Evolutionary conservation across 2,113 vertebrate species (phyloP), one percentile per base, ranked within the genome.

Genomic region (Piliocolobus tephrosceles): DNA sequence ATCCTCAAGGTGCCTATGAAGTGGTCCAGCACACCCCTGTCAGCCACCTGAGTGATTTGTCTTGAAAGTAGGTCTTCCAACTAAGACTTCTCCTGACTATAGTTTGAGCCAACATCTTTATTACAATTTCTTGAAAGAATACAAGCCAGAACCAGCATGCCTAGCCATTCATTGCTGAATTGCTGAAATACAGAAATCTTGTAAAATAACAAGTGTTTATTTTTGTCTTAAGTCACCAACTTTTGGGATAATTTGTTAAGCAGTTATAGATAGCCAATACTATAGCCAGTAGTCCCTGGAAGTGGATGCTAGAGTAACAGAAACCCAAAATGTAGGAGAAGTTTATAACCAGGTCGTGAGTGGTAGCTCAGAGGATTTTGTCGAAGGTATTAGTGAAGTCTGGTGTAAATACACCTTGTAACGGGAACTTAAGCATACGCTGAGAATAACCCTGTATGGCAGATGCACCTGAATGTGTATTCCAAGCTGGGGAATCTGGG

Each of bases 11-110:
- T 58, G 20, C 17, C 55, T 22, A 5, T 23, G 20, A 10, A 52
- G 23, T 45, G 52, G 20, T 8, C 8, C 1, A 0, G 82, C 75
- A 13, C 52, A 64, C 12, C 2, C 3, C 52, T 12, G 25, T 7
- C 16, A 25, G n/a, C 12, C 47, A 25, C 1, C 0, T 0, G 3
- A 45, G 14, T 4, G 57, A 35, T 35, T 32, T 38, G 40, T 57
- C 47, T 57, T 45, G 25, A 18, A 78, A 55, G 45, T 27, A 16
- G 7, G 25, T 35, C 78, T 68, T 5, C 1, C 14, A 25, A 14
- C 6, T 52, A 25, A 47, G 78, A 2, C 25, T 89, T 68, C 3
- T 16, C 27, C 52, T 32, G 66, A 57, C 6, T 13, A 3, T 40
- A 38, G 35, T 25, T 10, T 70, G 57, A 93, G 25, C 7, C 47